phyloP scores from a whole-genome alignment of 2,797 vertebrate species.

The Acrocephalus scirpaceus region DNA sequence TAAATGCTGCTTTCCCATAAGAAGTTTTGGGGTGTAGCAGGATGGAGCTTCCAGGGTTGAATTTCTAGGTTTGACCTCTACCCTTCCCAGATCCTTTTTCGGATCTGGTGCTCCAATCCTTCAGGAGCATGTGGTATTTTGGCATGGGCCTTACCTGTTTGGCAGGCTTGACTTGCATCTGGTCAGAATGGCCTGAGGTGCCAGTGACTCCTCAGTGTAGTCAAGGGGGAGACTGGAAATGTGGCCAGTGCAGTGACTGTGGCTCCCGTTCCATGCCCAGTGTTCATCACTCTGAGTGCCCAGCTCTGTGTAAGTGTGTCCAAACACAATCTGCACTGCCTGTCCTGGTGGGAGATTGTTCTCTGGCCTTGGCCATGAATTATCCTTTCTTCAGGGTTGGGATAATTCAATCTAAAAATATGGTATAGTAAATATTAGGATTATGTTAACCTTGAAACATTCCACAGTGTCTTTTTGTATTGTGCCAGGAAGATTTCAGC shows the following conservation, averaged over 20 bases:
- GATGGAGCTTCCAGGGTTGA: not conserved
- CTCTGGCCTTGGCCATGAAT: not conserved
- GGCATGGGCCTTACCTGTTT: not conserved
- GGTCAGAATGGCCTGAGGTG: not conserved
- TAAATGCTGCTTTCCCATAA: not conserved
- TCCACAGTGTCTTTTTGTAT: not conserved
- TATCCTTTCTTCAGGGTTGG: not conserved
- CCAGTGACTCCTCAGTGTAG: not conserved
- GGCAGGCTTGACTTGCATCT: not conserved
- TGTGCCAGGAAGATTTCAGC: not conserved
- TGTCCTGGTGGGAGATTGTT: not conserved
- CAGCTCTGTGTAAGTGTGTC: not conserved
- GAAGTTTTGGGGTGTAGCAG: not conserved
- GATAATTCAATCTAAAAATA: not conserved
- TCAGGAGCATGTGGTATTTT: rapidly evolving
- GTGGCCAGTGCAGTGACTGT: not conserved
- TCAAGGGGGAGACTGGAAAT: not conserved
- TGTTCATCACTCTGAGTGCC: not conserved
- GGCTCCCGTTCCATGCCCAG: not conserved
- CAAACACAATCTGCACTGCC: rapidly evolving
- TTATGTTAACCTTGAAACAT: not conserved
- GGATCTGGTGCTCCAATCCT: not conserved
- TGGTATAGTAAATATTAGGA: not conserved
- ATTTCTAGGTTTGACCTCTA: not conserved
- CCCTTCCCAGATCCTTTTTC: not conserved